Percentiles rank a stretch among this genome's conserved stretches.
Evolutionary conservation across 2,797 vertebrate species (phyloP).

Genomic region (Enteromius argenteus): DNA sequence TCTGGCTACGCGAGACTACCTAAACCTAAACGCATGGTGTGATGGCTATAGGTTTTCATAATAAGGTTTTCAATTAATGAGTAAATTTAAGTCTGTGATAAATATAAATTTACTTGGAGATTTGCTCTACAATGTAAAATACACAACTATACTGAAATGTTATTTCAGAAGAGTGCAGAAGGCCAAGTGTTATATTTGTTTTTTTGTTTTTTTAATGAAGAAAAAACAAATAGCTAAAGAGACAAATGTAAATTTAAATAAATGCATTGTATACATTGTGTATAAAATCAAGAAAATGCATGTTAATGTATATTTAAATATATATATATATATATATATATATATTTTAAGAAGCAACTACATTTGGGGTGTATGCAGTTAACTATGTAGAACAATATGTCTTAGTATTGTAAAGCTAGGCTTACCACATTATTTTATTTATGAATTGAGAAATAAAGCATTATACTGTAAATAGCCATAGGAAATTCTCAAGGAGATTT

Average conservation of each 20-base stretch:
- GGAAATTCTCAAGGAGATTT: neutral
- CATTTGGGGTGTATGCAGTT: neutral
- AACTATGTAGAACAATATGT: neutral
- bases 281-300: too few species aligned
- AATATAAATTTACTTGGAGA: neutral
- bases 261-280: too few species aligned
- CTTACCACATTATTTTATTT: neutral
- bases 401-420: neutral
- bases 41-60: neutral
- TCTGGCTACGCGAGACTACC: too few species aligned
- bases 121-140: neutral
- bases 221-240: too few species aligned
- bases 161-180: too few species aligned
- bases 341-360: neutral
- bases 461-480: neutral
- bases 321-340: neutral
- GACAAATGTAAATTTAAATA: too few species aligned
- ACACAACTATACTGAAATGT: neutral
- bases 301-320: neutral
- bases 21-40: neutral
- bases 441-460: neutral
- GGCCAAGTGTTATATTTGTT: too few species aligned
- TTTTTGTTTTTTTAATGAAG: too few species aligned
- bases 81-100: neutral
- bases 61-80: neutral